Base-by-base conservation (phyloP, 2,113 vertebrate species). In the Sturnira hondurensis region DNA sequence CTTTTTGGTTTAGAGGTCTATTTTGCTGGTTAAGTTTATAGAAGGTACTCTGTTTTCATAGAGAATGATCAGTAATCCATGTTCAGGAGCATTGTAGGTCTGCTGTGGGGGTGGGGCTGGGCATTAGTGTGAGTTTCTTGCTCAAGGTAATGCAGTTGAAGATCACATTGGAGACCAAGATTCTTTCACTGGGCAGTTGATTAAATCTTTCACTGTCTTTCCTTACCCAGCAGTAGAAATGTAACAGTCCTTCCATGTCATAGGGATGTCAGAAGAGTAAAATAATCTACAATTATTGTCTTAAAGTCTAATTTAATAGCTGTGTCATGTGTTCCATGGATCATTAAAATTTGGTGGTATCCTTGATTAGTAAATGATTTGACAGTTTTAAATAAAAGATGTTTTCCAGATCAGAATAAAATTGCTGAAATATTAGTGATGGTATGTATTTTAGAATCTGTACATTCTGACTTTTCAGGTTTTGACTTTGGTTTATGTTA, bases 341-440 rank as follows among this genome's bases (percentile, higher is more conserved):
- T 87, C 15, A 70, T 86, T 93, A 45, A 89, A 71, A 76, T 74
- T 82, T 76, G 43, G 43, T 87, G 20, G 7, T 80, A 5, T 93
- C 43, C 50, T 61, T 87, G 45, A 26, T 77, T 1, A 71, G 41
- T 93, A 41, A 56, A 24, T 77, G 70, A 91, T 26, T 13, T 93
- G 41, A 58, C 20, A 38, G 43, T 91, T 93, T 86, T 89, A 80
- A 86, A 12, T 82, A 65, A 90, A 45, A 82, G 26, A 36, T 93
- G 31, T 91, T 96, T 96, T 87, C n/a, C 28, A 77, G 41, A 50
- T 68, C 89, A 95, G 70, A 58, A 82, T 94, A 89, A 86, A 96
- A 77, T 82, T 74, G n/a, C 54, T 91, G 33, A 91, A 61, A 28
- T 83, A 43, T 70, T 89, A 77, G 24, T 43, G 26, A 71, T 63